Evolutionary conservation across 2,797 vertebrate species (phyloP).

Genomic region (Myotis vivesi): DNA sequence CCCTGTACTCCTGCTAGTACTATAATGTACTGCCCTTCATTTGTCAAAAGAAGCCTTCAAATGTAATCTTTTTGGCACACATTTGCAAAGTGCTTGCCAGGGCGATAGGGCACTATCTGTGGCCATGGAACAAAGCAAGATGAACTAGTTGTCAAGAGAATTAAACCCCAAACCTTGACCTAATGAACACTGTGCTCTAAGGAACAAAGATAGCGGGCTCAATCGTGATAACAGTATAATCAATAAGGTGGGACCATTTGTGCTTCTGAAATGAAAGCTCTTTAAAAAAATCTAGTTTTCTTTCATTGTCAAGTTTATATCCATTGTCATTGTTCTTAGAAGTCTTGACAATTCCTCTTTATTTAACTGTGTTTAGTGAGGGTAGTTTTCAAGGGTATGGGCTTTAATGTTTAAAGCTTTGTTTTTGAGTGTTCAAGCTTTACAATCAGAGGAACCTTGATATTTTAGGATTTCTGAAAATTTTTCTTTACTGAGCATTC

Average conservation of each 20-base stretch:
- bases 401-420: background rate
- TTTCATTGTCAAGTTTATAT: background rate
- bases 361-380: conserved; percentile 23
- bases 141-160: conserved; percentile 42
- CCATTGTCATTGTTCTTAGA: background rate
- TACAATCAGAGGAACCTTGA: background rate
- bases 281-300: conserved; percentile 39
- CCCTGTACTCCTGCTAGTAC: background rate
- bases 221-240: conserved; percentile 29
- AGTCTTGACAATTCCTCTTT: conserved; percentile 9
- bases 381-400: background rate
- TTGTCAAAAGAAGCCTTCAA: conserved; percentile 40
- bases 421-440: conserved; percentile 33
- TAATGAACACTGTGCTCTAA: conserved; percentile 12
- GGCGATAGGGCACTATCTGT: background rate
- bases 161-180: conserved; percentile 31
- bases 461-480: conserved; percentile 19
- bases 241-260: conserved; percentile 7
- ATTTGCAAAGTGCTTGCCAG: conserved; percentile 12
- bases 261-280: conserved; percentile 54
- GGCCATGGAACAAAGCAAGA: conserved; percentile 15
- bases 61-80: conserved; percentile 2
- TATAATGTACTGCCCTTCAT: background rate
- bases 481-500: conserved; percentile 30
- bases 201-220: background rate